phyloP scores from a whole-genome alignment of 2,888 invertebrate species.

The Thereva nobilitata region DNA sequence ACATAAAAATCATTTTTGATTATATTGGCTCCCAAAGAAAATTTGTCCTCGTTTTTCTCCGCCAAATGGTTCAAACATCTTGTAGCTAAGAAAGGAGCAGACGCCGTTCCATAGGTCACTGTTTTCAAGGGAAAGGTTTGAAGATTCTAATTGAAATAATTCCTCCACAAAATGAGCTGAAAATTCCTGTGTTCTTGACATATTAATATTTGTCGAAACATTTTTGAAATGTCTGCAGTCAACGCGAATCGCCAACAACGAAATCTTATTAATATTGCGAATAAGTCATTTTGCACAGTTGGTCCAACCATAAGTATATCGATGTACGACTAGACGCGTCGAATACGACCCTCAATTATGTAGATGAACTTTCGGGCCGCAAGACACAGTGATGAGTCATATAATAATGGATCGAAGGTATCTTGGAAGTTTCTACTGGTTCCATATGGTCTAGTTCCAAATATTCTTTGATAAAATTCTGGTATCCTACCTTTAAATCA shows the following conservation, averaged over 20 bases:
- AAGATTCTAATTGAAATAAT: too few species aligned
- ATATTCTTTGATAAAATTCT: not conserved
- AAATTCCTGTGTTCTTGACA: too few species aligned
- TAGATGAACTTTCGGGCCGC: slow-evolving; percentile 28
- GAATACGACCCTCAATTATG: slow-evolving; percentile 38
- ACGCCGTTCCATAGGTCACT: not conserved
- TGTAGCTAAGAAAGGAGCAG: not conserved
- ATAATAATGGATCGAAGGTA: not conserved
- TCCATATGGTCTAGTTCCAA: not conserved
- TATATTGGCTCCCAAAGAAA: not conserved
- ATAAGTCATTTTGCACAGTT: slow-evolving; percentile 32
- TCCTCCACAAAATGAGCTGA: too few species aligned
- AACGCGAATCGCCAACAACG: slow-evolving; percentile 41
- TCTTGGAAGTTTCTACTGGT: not conserved
- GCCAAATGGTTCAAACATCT: not conserved
- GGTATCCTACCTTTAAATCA: not conserved
- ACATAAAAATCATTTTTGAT: not conserved
- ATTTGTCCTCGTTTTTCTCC: not conserved
- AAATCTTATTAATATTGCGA: slow-evolving; percentile 29
- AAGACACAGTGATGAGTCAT: not conserved
- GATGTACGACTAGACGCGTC: slow-evolving; percentile 36
- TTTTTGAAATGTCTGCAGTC: slow-evolving; percentile 43
- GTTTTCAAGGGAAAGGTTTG: not conserved
- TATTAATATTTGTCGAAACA: slow-evolving; percentile 14
- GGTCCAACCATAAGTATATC: slow-evolving; percentile 40